A percentile compares a stretch with the other conserved stretches of the same genome.
Evolutionary conservation across 2,113 vertebrate species (phyloP).

Genomic region (Phaethon lepturus): DNA sequence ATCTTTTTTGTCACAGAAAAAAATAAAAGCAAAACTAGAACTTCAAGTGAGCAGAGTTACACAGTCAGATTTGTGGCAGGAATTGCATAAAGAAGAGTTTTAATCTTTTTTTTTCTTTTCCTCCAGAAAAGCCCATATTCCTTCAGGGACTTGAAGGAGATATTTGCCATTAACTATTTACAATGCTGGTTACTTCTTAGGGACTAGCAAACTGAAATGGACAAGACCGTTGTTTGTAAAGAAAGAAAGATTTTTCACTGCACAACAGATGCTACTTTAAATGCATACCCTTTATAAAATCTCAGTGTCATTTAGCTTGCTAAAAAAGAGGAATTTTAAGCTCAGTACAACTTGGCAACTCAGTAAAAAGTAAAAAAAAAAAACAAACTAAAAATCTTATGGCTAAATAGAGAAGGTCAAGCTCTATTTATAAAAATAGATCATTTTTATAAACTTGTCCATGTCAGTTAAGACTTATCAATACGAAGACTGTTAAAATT

Average conservation of each 20-base stretch:
- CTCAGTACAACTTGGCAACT: neutral
- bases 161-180: neutral
- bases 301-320: neutral
- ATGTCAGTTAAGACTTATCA: neutral
- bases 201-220: neutral
- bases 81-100: neutral
- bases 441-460: neutral
- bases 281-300: neutral
- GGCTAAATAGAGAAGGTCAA: neutral
- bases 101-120: neutral
- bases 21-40: neutral
- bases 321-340: neutral
- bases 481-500: neutral
- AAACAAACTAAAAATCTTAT: neutral
- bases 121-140: neutral
- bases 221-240: neutral
- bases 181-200: neutral
- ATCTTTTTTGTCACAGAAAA: neutral
- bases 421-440: neutral
- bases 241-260: neutral
- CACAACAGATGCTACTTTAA: neutral
- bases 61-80: neutral
- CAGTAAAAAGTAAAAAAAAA: neutral
- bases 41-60: neutral
- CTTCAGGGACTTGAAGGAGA: neutral